phyloP scores from a whole-genome alignment of 30 jellyfish, hydroid and myxozoan species.

The Morbakka virulenta region DNA sequence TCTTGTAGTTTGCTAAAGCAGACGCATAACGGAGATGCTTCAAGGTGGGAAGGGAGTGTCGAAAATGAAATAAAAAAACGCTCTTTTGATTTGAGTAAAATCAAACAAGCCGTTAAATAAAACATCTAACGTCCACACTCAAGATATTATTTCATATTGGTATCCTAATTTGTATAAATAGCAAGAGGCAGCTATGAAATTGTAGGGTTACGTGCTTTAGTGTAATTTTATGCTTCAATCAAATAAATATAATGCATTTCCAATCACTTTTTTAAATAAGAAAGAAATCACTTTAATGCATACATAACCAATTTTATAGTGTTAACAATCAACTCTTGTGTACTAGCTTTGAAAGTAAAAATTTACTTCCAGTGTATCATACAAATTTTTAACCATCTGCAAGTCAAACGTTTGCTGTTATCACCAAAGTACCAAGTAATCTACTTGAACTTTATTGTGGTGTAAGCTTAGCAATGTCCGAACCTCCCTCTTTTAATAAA shows the following conservation, averaged over 20 bases:
- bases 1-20: too few relatives aligned
- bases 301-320: neutral
- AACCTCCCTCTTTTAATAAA: too few relatives aligned
- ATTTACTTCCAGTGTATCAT: neutral
- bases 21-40: neutral
- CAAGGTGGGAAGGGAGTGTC: neutral
- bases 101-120: neutral
- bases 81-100: neutral
- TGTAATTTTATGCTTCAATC: neutral
- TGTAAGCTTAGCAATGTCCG: too few relatives aligned
- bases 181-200: too few relatives aligned
- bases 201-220: neutral
- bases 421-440: too few relatives aligned
- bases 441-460: too few relatives aligned
- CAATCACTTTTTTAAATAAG: neutral
- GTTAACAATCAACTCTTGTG: neutral
- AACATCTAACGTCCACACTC: neutral
- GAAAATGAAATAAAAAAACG: neutral
- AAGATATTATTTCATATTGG: neutral
- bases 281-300: neutral
- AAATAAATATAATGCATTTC: neutral
- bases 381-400: neutral
- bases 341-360: neutral
- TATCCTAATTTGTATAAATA: neutral
- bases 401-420: too few relatives aligned